phyloP scores from a whole-genome alignment of 1,140 invertebrate genomes.

The Pogonomyrmex barbatus region DNA sequence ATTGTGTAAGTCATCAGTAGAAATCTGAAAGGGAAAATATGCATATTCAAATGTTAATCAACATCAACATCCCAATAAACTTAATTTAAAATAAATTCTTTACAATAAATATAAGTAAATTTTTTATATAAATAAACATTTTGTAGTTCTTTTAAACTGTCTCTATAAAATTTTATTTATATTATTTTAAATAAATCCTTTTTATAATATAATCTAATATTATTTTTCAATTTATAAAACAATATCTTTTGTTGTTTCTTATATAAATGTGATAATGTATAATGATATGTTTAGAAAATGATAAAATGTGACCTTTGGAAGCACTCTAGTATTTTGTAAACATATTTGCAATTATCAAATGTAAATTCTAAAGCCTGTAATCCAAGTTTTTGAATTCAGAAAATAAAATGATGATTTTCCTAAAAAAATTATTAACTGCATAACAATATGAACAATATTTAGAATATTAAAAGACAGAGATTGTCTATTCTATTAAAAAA shows the following conservation, averaged over 20 bases:
- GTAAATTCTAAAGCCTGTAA: slow-evolving; percentile 2
- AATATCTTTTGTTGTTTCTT: not conserved
- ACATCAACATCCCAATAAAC: slow-evolving; percentile 9
- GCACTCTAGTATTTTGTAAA: slow-evolving; percentile 26
- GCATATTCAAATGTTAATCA: slow-evolving; percentile 39
- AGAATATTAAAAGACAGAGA: not conserved
- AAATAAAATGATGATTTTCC: not conserved
- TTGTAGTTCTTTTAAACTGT: no score
- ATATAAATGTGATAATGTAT: not conserved
- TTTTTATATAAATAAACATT: no score
- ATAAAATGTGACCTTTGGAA: slow-evolving; percentile 10
- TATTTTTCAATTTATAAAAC: slow-evolving; percentile 2
- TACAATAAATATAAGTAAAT: slow-evolving; percentile 12
- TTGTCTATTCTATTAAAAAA: not conserved
- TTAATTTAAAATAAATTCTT: slow-evolving; percentile 28
- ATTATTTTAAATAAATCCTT: not conserved
- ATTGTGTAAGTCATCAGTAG: slow-evolving; percentile 33
- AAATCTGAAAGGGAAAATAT: slow-evolving; percentile 58
- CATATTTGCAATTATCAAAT: slow-evolving; percentile 2
- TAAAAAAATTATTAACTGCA: slow-evolving; percentile 7
- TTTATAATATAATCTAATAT: not conserved
- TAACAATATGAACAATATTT: not conserved
- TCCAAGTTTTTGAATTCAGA: not conserved
- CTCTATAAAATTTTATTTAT: not conserved
- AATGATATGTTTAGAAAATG: not conserved